phyloP scores from a whole-genome alignment of 2,888 invertebrate genomes.

The Eupithecia dodoneata region DNA sequence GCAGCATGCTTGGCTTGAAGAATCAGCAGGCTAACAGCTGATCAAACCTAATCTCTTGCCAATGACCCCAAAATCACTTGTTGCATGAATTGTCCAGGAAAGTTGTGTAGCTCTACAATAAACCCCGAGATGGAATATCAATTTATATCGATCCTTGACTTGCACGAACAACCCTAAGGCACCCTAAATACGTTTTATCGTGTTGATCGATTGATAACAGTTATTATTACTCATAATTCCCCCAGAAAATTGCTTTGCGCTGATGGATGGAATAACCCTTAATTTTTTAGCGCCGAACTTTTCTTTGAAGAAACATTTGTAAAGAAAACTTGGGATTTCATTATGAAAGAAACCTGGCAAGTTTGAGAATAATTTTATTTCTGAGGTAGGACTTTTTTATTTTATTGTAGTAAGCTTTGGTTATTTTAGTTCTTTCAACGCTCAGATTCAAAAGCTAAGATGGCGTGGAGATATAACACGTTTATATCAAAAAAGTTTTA shows the following conservation, averaged over 20 bases:
- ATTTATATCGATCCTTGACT: slow-evolving; percentile 58
- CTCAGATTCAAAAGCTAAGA: background rate
- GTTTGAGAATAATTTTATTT: background rate
- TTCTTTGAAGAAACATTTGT: slow-evolving; percentile 2
- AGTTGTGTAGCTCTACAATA: slow-evolving; percentile 18
- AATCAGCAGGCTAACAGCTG: background rate
- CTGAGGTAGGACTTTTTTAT: background rate
- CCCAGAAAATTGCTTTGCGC: slow-evolving; percentile 11
- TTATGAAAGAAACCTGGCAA: slow-evolving; percentile 3
- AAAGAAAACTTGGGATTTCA: slow-evolving; percentile 8
- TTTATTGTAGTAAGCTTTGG: background rate
- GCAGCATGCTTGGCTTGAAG: background rate
- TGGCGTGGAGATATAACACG: background rate
- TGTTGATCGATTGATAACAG: slow-evolving; percentile 56
- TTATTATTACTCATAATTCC: slow-evolving; percentile 48
- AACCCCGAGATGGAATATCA: slow-evolving; percentile 46
- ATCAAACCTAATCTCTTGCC: background rate
- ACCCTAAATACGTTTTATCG: slow-evolving; percentile 59
- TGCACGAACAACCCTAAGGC: slow-evolving; percentile 47
- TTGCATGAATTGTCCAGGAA: slow-evolving; percentile 20
- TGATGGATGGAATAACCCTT: slow-evolving; percentile 9
- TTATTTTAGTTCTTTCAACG: background rate
- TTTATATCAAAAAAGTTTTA: background rate
- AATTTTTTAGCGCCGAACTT: background rate
- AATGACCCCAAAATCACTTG: slow-evolving; percentile 19